Conservation (phyloP, 2,113 vertebrate genomes). For the Chlamydotis undulata region DNA sequence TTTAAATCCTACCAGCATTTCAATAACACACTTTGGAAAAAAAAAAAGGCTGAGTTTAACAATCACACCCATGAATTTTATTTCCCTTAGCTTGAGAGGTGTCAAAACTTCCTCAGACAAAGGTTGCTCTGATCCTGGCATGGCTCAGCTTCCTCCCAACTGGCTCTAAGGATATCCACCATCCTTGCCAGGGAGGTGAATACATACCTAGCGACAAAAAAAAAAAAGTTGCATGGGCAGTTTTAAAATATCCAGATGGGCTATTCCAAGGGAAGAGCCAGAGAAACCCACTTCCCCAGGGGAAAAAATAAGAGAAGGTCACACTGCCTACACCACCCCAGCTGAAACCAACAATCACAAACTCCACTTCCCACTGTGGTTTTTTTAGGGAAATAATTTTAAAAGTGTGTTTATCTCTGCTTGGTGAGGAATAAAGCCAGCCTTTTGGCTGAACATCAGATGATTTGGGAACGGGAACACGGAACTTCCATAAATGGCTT, state of each 20-base stretch:
- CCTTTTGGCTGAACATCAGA: neutral
- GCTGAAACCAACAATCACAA: neutral
- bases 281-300: neutral
- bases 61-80: neutral
- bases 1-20: neutral
- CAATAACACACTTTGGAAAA: neutral
- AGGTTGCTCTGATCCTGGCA: neutral
- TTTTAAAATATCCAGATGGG: neutral
- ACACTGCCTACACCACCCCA: neutral
- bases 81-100: neutral
- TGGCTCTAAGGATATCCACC: neutral
- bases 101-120: neutral
- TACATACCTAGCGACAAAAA: neutral
- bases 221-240: neutral
- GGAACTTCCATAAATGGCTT: slow-evolving; percentile 25
- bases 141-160: neutral
- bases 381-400: neutral
- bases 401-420: neutral
- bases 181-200: neutral
- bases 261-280: neutral
- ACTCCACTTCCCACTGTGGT: neutral
- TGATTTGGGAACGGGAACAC: neutral
- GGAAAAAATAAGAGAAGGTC: neutral
- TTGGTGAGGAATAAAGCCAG: slow-evolving; percentile 3
- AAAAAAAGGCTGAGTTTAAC: neutral